Conservation (phyloP, 53 echinoderm and acorn worm genomes). For the Echinarachnius parma region DNA sequence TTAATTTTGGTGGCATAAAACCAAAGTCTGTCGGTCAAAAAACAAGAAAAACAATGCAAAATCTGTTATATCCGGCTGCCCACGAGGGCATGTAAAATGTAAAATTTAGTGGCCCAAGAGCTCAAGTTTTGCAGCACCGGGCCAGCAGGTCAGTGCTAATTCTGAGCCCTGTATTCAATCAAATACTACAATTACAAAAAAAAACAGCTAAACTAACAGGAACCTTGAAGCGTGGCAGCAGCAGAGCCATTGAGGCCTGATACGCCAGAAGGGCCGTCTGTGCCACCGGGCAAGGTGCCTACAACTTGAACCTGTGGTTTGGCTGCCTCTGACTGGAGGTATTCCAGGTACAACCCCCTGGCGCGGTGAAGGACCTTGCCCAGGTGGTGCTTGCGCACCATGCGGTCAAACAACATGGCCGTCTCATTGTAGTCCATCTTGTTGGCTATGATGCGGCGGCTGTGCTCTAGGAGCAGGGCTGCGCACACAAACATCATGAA, state of each 20-base stretch:
- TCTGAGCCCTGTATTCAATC: too few relatives aligned
- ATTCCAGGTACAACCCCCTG: conserved; percentile 76
- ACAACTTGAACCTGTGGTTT: conserved; percentile 41
- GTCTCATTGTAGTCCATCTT: conserved; percentile 97
- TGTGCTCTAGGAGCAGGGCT: conserved; percentile 78
- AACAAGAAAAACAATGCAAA: too few relatives aligned
- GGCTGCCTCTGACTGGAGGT: conserved; percentile 85
- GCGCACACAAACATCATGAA: conserved; percentile 98
- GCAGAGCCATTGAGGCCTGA: conserved; percentile 38
- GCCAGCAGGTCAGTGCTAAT: too few relatives aligned
- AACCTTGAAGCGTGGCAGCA: conserved; percentile 39
- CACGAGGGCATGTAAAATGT: too few relatives aligned
- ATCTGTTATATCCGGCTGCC: too few relatives aligned
- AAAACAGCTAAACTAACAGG: conserved; percentile 31
- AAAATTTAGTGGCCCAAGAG: too few relatives aligned
- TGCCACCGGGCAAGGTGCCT: conserved; percentile 5
- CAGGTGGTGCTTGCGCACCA: conserved; percentile 91
- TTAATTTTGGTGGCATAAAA: too few relatives aligned
- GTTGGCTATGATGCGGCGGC: conserved; percentile 76
- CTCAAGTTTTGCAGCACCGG: too few relatives aligned
- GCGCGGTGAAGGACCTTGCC: conserved; percentile 72
- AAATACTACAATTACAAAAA: too few relatives aligned
- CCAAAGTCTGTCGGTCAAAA: too few relatives aligned
- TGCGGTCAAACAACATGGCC: conserved; percentile 98
- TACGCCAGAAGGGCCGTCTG: conserved; percentile 23